A percentile compares a stretch with the other conserved stretches of the same genome.
These are phyloP conservation scores for Apamea anceps DNA, from an alignment of 2,888 invertebrate species.

Conservation along the genomic window DNA sequence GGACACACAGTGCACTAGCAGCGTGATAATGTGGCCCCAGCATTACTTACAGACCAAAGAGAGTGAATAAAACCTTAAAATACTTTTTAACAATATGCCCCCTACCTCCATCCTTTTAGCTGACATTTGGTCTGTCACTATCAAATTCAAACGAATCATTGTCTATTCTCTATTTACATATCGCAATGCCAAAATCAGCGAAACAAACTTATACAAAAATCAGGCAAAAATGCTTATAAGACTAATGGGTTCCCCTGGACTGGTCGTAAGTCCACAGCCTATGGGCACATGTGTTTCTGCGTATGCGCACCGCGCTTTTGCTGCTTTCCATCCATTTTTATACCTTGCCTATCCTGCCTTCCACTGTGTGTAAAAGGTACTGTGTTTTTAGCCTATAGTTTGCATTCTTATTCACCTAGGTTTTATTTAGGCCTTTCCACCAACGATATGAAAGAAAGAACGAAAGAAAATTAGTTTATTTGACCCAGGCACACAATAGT, in stretches of 20 bases:
- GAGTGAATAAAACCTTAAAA: not conserved
- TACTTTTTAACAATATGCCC: not conserved
- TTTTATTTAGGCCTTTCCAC: not conserved
- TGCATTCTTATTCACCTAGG: not conserved
- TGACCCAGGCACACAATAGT: not conserved
- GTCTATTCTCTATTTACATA: not conserved
- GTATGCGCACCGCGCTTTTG: conserved; percentile 76
- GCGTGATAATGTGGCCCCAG: too few relatives aligned
- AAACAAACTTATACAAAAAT: conserved; percentile 37
- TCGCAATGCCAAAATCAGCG: conserved; percentile 26
- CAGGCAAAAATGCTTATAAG: conserved; percentile 43
- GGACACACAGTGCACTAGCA: too few relatives aligned
- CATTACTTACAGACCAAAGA: not conserved
- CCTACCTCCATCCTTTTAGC: not conserved
- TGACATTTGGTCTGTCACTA: conserved; percentile 7
- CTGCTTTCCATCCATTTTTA: conserved; percentile 75
- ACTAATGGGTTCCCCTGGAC: conserved; percentile 12
- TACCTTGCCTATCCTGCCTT: conserved; percentile 78
- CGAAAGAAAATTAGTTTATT: not conserved
- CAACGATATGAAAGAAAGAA: not conserved
- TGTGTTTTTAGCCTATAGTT: not conserved
- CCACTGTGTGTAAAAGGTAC: conserved; percentile 68
- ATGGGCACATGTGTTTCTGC: conserved; percentile 80
- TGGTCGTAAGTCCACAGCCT: not conserved
- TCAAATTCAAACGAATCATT: conserved; percentile 13